Base-by-base conservation (phyloP, 1,140 invertebrate species). In the Muscidifurax raptorellus region DNA sequence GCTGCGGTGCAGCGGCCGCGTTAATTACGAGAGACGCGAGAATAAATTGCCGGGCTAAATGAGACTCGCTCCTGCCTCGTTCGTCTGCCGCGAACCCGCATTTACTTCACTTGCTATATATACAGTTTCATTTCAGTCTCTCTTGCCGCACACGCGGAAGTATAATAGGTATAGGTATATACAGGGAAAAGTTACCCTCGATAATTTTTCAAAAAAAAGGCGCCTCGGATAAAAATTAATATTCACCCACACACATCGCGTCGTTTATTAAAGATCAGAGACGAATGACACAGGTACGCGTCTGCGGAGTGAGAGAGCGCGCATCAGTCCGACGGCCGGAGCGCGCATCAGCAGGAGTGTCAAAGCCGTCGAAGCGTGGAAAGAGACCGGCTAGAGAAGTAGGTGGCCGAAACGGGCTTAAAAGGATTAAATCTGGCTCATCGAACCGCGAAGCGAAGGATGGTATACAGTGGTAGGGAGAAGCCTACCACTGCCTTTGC, bases 11-110 rank as follows among this genome's bases (percentile, higher is more conserved):
- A 59, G 52, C 22, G 28, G n/a, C 59, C 32, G 90, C 89, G 90
- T 92, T 92, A 92, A 93, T 92, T 92, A 91, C 90, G 90, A 90
- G 92, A 71, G 71, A 91, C 88, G 89, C 89, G 90, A 90, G 90
- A 90, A 92, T 89, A 91, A 91, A 91, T 92, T 92, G 90, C 89
- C 84, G 82, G 83, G 84, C 88, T 87, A 90, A 90, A 91, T 88
- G 88, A 90, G 88, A 83, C 85, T 28, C 69, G 82, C 80, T 86
- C 69, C 83, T 76, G 52, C 18, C 74, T 84, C 79, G 28, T 72
- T 74, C 74, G 22, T 71, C 79, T 80, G 4, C 66, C 15, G 10
- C 66, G 52, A n/a, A 59, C 52, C 52, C 66, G 3, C 25, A 30
- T 69, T 69, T 69, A 28, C 66, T 69, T 27, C 66, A 30, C 66